These are phyloP conservation scores for Glyptemys insculpta DNA, from an alignment of 2,797 vertebrate genomes.

Conservation along the genomic window DNA sequence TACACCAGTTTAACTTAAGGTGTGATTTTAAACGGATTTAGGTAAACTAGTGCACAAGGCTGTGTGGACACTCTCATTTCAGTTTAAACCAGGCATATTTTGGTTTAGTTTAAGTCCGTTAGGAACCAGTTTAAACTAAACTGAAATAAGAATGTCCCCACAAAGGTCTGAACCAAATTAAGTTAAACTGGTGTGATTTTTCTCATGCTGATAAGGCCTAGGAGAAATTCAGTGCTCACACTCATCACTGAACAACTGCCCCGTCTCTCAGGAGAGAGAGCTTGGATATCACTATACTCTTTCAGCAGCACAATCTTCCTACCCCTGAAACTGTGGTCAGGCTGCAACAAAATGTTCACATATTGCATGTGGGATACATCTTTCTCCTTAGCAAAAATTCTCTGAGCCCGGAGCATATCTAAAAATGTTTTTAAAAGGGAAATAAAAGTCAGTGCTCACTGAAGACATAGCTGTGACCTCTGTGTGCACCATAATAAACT, in stretches of 20 bases:
- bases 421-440: no score
- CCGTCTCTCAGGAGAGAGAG: neutral
- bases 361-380: no score
- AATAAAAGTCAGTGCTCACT: no score
- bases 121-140: neutral
- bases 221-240: neutral
- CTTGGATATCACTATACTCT: neutral
- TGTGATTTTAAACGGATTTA: neutral
- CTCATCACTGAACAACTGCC: neutral
- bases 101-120: neutral
- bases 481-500: neutral
- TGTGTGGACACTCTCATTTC: no score
- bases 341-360: neutral
- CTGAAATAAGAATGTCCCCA: neutral
- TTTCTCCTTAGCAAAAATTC: no score
- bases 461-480: neutral
- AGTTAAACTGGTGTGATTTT: neutral
- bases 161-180: neutral
- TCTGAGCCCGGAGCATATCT: no score
- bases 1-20: neutral
- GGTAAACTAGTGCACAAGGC: neutral
- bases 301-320: no score
- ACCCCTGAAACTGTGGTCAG: neutral
- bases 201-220: neutral
- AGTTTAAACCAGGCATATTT: neutral